Base-by-base conservation (phyloP, 2,888 invertebrate species). In the Drosophila dives region DNA sequence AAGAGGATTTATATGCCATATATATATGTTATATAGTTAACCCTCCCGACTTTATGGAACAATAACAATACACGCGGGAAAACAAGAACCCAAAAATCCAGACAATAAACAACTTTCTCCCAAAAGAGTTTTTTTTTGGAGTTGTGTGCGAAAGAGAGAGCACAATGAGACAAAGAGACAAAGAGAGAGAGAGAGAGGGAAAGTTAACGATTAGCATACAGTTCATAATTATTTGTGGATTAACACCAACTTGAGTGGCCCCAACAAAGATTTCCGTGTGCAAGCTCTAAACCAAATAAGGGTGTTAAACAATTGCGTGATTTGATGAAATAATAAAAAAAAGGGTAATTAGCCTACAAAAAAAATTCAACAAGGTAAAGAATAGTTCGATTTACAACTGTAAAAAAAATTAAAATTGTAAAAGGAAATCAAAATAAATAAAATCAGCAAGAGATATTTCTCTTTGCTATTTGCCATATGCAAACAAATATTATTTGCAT, bases 181-280 rank as follows among this genome's bases (percentile, higher is more conserved):
- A 8, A n/a, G 33, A 20, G 12, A 10, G 17, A 34, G 15, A 40
- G 32, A 23, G 54, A 51, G 55, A 32, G 64, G 8, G 40, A 36
- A 48, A 36, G 64, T 11, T 33, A 17, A 33, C 10, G 48, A n/a
- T 45, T 12, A 15, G 75, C 62, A 42, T 38, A 50, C 29, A 40
- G 34, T 53, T 56, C 49, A 29, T 40, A 50, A 59, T 49, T 59
- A 48, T 61, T 45, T 17, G 20, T 53, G 70, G 56, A 45, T 66
- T 75, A 36, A 63, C 60, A 49, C 64, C 45, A 34, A 66, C 17
- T 62, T 50, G 26, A n/a, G n/a, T 15, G 54, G 38, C 42, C 55
- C 54, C 64, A 82, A 79, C 66, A 68, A 64, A 69, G 33, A 74
- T 51, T 79, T 64, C 70, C 76, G 71, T 80, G 72, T 65, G 74